Base-by-base conservation (phyloP, 2,888 invertebrate species). In the Quadroppia sp. region DNA sequence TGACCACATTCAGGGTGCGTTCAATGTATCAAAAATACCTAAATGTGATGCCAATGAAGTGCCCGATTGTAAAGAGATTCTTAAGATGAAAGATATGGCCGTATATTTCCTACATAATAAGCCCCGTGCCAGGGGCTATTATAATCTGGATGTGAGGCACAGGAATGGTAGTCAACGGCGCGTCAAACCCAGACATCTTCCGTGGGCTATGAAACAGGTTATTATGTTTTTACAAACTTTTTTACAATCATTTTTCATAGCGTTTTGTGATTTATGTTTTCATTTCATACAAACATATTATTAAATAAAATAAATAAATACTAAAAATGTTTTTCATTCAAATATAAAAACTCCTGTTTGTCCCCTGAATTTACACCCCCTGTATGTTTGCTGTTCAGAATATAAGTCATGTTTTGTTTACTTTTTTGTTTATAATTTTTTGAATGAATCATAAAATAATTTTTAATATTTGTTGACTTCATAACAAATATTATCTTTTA, bases 131-230 rank as follows among this genome's bases (percentile, higher is more conserved):
- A 17, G 74, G 25, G 50, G 64, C 30, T 71, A 74, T 48, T 74
- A 74, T 50, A 74, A 74, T 67, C 45, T 74, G 13, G 74, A 71
- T 53, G 61, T 74, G 6, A 32, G 74, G n/a, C 56, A 74, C 42
- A 7, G 42, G 2, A 72, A 74, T 36, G 71, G 74, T 7, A 74
- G 53, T n/a, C 71, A 74, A 48, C 40, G 32, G 17, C 11, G 74
- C 20, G 71, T 74, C 30, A 69, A 70, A 25, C 70, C 74, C 17
- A 53, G 56, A 28, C 70, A 74, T 25, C 70, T 74, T 30, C 74
- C 74, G 42, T 74, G 74, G 74, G 70, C 28, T 40, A 74, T 74
- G 74, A 74, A 74, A 71, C 74, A 74, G 74, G 74, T 74, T 40
- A n/a, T 70, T 72, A 0, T 25, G 6, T 2, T 11, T 3, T 25